Evolutionary conservation across 2,113 vertebrate species (phyloP).

Genomic region (Cheirogaleus medius): DNA sequence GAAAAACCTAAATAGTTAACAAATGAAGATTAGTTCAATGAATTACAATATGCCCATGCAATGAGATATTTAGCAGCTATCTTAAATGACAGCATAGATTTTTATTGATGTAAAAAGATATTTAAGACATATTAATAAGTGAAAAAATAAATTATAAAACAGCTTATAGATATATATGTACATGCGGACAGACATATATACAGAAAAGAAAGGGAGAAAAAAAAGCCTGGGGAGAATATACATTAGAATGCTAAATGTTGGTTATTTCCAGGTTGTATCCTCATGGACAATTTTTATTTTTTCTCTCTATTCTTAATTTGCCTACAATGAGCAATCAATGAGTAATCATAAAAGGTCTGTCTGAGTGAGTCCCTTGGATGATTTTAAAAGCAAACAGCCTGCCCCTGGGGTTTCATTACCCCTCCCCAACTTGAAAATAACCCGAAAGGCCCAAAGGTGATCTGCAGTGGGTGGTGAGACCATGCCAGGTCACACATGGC

Average conservation of each 20-base stretch:
- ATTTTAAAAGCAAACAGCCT: slow-evolving; percentile 39
- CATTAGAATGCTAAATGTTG: background rate
- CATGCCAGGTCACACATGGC: background rate
- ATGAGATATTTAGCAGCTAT: background rate
- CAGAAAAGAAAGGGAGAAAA: background rate
- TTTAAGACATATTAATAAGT: background rate
- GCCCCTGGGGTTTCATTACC: background rate
- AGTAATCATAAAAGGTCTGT: slow-evolving; percentile 54
- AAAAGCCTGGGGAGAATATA: background rate
- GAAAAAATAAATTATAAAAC: background rate
- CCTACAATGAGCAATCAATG: slow-evolving; percentile 60
- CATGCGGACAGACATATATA: background rate
- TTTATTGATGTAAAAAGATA: slow-evolving; percentile 33
- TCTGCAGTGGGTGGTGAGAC: background rate
- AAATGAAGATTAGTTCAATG: background rate
- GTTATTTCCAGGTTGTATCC: background rate
- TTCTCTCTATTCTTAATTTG: slow-evolving; percentile 29
- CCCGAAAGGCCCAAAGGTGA: background rate
- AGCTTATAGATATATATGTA: background rate
- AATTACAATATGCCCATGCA: background rate
- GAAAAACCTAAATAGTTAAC: slow-evolving; percentile 13
- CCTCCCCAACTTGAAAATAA: background rate
- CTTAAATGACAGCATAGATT: background rate
- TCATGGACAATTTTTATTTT: slow-evolving; percentile 22
- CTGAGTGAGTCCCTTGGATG: background rate